A percentile compares a stretch with the other conserved stretches of the same genome.
These are phyloP conservation scores for Sepioteuthis lessoniana DNA, from an alignment of 2,888 invertebrate genomes.

Conservation along the genomic window DNA sequence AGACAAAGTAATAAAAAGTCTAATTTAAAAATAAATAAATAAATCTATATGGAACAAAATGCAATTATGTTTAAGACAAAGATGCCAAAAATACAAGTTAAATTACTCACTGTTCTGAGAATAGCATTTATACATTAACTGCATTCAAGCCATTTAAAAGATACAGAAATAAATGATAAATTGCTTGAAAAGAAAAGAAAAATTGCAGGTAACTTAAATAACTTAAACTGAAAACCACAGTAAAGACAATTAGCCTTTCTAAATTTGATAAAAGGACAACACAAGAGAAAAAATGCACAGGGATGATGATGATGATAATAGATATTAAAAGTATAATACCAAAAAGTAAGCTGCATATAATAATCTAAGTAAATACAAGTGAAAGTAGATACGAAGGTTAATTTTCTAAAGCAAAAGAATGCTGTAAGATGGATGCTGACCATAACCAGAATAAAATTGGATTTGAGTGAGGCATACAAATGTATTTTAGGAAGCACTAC, in stretches of 20 bases:
- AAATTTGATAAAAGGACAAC: not conserved
- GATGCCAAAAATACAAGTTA: not conserved
- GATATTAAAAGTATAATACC: too few species aligned
- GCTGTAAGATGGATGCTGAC: not conserved
- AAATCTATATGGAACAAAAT: not conserved
- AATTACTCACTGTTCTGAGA: not conserved
- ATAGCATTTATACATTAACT: not conserved
- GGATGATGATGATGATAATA: not conserved
- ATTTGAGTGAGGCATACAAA: not conserved
- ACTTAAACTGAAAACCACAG: not conserved
- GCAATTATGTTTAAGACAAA: too few species aligned
- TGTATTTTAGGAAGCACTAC: not conserved
- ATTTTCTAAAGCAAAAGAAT: not conserved
- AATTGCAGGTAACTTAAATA: not conserved
- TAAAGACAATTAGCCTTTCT: slow-evolving; percentile 33
- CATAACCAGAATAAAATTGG: not conserved
- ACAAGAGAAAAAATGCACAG: not conserved
- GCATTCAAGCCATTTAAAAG: slow-evolving; percentile 9
- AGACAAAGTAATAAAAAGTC: not conserved
- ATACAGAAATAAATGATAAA: not conserved
- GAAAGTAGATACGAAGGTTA: not conserved
- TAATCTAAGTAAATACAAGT: not conserved
- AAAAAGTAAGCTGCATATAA: not conserved
- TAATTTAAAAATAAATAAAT: not conserved
- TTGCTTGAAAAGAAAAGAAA: not conserved